Percentiles rank a stretch among this genome's conserved stretches.
phyloP scores from a whole-genome alignment of 2,888 invertebrate species.

The Anorthoa munda region DNA sequence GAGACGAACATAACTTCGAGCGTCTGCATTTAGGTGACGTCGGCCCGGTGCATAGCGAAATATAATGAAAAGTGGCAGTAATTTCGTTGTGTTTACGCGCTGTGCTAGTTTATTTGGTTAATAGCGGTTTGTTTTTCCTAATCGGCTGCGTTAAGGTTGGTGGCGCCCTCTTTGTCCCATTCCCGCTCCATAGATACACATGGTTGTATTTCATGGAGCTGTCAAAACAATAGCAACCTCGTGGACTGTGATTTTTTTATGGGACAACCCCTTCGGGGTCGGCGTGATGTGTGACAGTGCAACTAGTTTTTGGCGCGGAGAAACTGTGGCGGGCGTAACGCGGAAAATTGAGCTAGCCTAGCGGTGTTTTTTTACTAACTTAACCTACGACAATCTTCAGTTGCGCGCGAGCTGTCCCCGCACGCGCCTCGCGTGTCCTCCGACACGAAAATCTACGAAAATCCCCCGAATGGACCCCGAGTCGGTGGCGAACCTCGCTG shows the following conservation, averaged over 20 bases:
- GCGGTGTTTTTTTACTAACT: conserved; percentile 88
- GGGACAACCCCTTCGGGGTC: conserved; percentile 54
- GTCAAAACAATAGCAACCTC: conserved; percentile 85
- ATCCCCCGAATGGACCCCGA: conserved; percentile 82
- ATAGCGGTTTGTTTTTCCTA: conserved; percentile 75
- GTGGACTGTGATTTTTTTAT: conserved; percentile 69
- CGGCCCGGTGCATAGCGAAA: conserved; percentile 89
- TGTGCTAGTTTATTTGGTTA: conserved; percentile 89
- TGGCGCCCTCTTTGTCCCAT: conserved; percentile 84
- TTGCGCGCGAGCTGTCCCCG: conserved; percentile 88
- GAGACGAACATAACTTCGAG: conserved; percentile 81
- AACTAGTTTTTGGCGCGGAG: conserved; percentile 80
- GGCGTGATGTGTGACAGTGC: conserved; percentile 70
- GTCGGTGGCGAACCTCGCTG: conserved; percentile 74
- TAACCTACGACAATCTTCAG: conserved; percentile 90
- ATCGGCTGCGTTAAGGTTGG: conserved; percentile 66
- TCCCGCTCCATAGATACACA: conserved; percentile 73
- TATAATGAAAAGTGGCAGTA: conserved; percentile 91
- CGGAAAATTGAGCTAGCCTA: conserved; percentile 89
- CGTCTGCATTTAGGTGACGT: conserved; percentile 87
- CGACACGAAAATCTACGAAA: conserved; percentile 81
- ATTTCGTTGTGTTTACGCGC: conserved; percentile 90
- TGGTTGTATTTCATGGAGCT: conserved; percentile 80
- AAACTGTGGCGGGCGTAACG: conserved; percentile 79
- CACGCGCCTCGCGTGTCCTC: conserved; percentile 81